A percentile compares a stretch with the other conserved stretches of the same genome.
phyloP scores from a whole-genome alignment of 2,888 invertebrate genomes.

The Oligia fasciuncula region DNA sequence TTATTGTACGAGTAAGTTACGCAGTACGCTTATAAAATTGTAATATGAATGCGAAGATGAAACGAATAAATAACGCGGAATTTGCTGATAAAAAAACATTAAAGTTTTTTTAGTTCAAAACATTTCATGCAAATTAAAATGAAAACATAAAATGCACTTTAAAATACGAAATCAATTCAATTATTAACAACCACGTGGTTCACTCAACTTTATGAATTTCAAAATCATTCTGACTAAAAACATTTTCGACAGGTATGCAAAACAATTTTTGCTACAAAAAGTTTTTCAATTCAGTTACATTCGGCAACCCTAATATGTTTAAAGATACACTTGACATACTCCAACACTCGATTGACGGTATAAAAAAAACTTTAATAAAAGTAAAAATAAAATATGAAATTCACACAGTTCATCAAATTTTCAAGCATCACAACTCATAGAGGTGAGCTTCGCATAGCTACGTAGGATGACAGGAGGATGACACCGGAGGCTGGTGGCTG shows the following conservation, averaged over 20 bases:
- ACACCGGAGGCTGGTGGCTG: constrained; percentile 54
- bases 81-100: neutral
- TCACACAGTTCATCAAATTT: constrained; percentile 49
- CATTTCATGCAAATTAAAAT: neutral
- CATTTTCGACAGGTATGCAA: constrained; percentile 7
- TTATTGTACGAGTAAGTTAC: neutral
- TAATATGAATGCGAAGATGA: neutral
- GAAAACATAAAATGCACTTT: neutral
- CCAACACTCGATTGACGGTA: neutral
- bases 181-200: neutral
- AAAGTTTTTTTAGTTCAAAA: neutral
- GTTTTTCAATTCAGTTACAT: constrained; percentile 18
- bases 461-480: constrained; percentile 52
- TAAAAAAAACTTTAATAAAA: neutral
- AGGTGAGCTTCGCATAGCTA: constrained; percentile 19
- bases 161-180: neutral
- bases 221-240: neutral
- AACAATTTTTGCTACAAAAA: constrained; percentile 24
- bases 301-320: neutral
- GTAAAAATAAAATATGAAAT: constrained; percentile 15
- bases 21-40: neutral
- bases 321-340: constrained; percentile 3
- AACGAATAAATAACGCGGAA: neutral
- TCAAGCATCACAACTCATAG: constrained; percentile 58
- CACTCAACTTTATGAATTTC: constrained; percentile 12